Conservation (phyloP, 1,140 invertebrate species). For the Melipona quadrifasciata region DNA sequence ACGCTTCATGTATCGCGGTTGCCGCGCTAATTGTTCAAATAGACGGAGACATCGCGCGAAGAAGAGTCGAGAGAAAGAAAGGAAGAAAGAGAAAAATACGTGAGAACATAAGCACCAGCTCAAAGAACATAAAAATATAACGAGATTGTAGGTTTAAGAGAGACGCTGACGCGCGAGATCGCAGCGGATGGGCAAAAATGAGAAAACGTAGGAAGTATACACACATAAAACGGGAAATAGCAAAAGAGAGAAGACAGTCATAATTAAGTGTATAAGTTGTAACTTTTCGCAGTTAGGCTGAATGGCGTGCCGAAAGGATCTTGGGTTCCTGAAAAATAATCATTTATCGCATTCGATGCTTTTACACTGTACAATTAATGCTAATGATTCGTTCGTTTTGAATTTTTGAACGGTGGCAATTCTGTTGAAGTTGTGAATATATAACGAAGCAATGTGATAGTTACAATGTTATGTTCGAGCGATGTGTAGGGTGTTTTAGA, state of each 20-base stretch:
- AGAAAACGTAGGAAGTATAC: neutral
- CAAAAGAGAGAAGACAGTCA: neutral
- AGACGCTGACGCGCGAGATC: constrained; percentile 32
- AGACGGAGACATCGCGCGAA: neutral
- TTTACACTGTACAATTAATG: neutral
- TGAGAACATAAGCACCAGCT: constrained; percentile 73
- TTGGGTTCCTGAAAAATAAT: constrained; percentile 16
- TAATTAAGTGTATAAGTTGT: constrained; percentile 53
- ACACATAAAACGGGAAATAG: constrained; percentile 13
- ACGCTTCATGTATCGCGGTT: neutral
- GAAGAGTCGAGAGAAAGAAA: neutral
- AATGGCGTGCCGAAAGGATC: constrained; percentile 52
- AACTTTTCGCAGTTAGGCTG: constrained; percentile 50
- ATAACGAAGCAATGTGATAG: constrained; percentile 22
- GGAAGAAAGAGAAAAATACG: constrained; percentile 31
- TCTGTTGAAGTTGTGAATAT: neutral
- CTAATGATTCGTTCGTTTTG: neutral
- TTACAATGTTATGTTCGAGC: neutral
- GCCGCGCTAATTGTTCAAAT: constrained; percentile 13
- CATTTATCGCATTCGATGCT: neutral
- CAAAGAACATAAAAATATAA: constrained; percentile 61
- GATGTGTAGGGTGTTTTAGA: neutral
- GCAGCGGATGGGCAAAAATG: constrained; percentile 7
- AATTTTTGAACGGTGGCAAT: neutral
- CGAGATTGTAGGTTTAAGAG: constrained; percentile 61